Base-by-base conservation (phyloP, 1,140 invertebrate genomes). In the Mesaphorura yosii region DNA sequence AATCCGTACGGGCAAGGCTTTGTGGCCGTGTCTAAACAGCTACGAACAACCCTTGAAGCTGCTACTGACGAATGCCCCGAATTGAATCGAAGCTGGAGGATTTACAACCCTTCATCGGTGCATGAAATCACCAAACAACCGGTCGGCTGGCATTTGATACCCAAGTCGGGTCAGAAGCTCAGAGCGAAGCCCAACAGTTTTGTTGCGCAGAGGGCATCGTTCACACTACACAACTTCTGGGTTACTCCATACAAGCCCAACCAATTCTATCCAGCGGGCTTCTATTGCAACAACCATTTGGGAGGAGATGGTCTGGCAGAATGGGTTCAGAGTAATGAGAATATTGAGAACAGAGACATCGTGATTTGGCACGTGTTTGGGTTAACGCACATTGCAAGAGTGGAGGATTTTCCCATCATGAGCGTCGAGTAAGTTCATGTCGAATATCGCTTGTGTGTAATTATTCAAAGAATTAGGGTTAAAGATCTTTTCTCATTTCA, bases 331-430 rank as follows among this genome's bases (percentile, higher is more conserved):
- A 37, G 41, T 26, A 29, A 56, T 40, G 41, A 55, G 7, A 34
- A 44, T 1, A 51, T 49, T 22, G 50, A 60, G 29, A 42, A 60
- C 26, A 51, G 50, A 29, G 58, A 60, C 40, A 51, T 60, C 25
- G 58, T 60, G 10, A 7, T 56, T 25, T 60, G 54, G 53, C 51
- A 56, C 26, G 27, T 40, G 25, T 56, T 56, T 47, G 58, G 58
- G n/a, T 5, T 52, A 5, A 58, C 46, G 23, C 51, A 53, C 29
- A 26, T 53, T 31, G 31, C 50, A 20, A 37, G 56, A 20, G 34
- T 40, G 3, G 58, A 59, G 25, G 58, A 59, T 55, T 59, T 59
- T 29, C 58, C 58, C 17, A 48, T 59, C 37, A 59, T 59, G 58
- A 51, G 53, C 20, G 27, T 52, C 3, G 58, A 59, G 58, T 59